phyloP scores from a whole-genome alignment of 2,888 invertebrate genomes.

The Hedychridium roseum region DNA sequence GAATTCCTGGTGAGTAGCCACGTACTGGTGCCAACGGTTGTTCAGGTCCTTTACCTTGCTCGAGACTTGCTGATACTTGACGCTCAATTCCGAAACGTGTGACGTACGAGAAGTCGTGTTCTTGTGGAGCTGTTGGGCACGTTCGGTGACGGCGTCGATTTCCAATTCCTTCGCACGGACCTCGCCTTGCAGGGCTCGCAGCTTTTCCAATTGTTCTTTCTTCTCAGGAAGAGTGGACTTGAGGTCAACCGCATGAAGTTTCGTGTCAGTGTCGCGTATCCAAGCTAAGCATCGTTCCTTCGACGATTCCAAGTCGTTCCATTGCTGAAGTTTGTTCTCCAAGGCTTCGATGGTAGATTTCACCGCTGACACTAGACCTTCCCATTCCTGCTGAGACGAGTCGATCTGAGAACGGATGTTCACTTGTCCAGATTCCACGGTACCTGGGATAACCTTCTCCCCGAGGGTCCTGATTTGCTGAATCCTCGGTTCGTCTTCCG shows the following conservation, averaged over 20 bases:
- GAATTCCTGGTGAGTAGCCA: slow-evolving; percentile 86
- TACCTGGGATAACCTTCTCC: slow-evolving; percentile 89
- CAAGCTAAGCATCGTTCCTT: slow-evolving; percentile 86
- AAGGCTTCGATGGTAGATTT: slow-evolving; percentile 80
- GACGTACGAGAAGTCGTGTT: slow-evolving; percentile 78
- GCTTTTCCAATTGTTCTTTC: slow-evolving; percentile 81
- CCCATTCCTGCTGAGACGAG: slow-evolving; percentile 90
- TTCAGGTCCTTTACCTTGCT: slow-evolving; percentile 91
- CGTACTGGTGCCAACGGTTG: slow-evolving; percentile 92
- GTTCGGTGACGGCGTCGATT: slow-evolving; percentile 91
- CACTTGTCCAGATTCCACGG: slow-evolving; percentile 81
- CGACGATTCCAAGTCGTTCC: slow-evolving; percentile 89
- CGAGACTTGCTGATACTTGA: slow-evolving; percentile 90
- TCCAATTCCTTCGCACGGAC: slow-evolving; percentile 90
- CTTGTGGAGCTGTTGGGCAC: slow-evolving; percentile 84
- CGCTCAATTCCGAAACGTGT: slow-evolving; percentile 88
- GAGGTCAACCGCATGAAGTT: slow-evolving; percentile 86
- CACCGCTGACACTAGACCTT: slow-evolving; percentile 79
- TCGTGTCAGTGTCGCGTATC: slow-evolving; percentile 88
- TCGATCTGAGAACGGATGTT: slow-evolving; percentile 89
- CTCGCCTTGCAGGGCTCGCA: slow-evolving; percentile 85
- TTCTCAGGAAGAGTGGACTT: slow-evolving; percentile 85
- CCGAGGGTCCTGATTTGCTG: slow-evolving; percentile 83
- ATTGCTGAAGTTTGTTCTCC: slow-evolving; percentile 85
- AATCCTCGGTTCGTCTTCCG: slow-evolving; percentile 87